Percentiles rank a stretch among this genome's conserved stretches.
Conservation (phyloP, 2,888 invertebrate species). For the Agapetus fuscipes region DNA sequence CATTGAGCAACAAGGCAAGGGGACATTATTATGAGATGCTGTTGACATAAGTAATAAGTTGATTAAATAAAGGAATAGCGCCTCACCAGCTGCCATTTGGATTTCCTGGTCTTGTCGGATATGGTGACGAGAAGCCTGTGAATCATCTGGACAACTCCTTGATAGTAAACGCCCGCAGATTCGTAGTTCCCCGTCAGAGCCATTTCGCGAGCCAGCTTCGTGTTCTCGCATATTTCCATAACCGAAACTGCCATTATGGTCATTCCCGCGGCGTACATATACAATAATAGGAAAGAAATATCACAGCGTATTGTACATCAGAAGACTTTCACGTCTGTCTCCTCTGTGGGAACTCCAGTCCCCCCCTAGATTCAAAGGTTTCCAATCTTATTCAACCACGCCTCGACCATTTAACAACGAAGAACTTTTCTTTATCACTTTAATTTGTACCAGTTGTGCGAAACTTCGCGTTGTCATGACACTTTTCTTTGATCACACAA, state of each 20-base stretch:
- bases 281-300: neutral
- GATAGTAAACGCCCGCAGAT: slow-evolving; percentile 86
- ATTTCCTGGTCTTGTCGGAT: slow-evolving; percentile 69
- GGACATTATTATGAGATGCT: too few species aligned
- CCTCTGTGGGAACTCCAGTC: slow-evolving; percentile 4
- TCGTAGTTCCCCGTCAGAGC: slow-evolving; percentile 94
- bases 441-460: slow-evolving; percentile 4
- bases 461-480: slow-evolving; percentile 16
- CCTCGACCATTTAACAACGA: slow-evolving; percentile 7
- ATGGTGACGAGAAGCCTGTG: slow-evolving; percentile 72
- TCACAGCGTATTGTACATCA: slow-evolving; percentile 5
- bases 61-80: too few species aligned
- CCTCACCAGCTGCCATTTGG: slow-evolving; percentile 81
- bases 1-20: too few species aligned
- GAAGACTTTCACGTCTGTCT: slow-evolving; percentile 7
- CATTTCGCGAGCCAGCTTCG: slow-evolving; percentile 90
- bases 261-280: slow-evolving; percentile 37
- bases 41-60: too few species aligned
- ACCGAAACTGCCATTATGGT: slow-evolving; percentile 81
- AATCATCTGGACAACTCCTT: slow-evolving; percentile 86
- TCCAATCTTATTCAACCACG: slow-evolving; percentile 12
- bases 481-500: slow-evolving; percentile 7
- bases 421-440: slow-evolving; percentile 4
- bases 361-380: too few species aligned
- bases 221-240: slow-evolving; percentile 90